Percentiles rank a stretch among this genome's conserved stretches.
Conservation (phyloP, 2,888 invertebrate species). For the Drosophila meridionalis region DNA sequence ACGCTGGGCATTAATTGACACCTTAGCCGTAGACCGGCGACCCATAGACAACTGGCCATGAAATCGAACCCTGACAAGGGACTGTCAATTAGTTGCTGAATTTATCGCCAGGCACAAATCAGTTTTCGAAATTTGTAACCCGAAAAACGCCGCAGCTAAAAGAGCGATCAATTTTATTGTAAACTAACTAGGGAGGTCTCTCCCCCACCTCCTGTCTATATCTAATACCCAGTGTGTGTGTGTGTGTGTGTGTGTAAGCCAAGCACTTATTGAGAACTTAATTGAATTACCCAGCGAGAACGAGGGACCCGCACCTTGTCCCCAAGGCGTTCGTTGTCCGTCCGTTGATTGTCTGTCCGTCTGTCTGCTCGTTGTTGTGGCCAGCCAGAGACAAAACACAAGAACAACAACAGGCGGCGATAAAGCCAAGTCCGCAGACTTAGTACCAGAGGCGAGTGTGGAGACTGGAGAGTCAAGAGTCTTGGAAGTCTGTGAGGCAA, state of each 20-base stretch:
- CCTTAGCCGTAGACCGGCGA: constrained; percentile 43
- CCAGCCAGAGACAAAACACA: constrained; percentile 52
- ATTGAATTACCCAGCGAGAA: constrained; percentile 68
- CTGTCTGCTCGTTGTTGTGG: constrained; percentile 50
- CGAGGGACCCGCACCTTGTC: constrained; percentile 60
- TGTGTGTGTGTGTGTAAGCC: constrained; percentile 50
- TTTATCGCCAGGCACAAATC: constrained; percentile 81
- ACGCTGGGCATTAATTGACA: constrained; percentile 76
- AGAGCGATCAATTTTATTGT: constrained; percentile 78
- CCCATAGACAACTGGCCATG: constrained; percentile 18
- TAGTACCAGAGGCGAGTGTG: constrained; percentile 11
- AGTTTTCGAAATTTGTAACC: constrained; percentile 75
- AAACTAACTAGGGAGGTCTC: constrained; percentile 67
- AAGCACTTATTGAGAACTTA: constrained; percentile 76
- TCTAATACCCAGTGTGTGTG: constrained; percentile 44
- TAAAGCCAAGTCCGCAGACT: constrained; percentile 30
- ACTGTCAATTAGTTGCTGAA: constrained; percentile 78
- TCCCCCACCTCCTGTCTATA: not conserved
- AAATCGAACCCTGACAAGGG: constrained; percentile 58
- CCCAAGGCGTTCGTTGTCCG: constrained; percentile 60
- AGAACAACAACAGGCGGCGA: constrained; percentile 42
- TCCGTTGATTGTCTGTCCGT: constrained; percentile 35
- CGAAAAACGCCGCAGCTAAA: constrained; percentile 62
- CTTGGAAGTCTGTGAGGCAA: constrained; percentile 35
- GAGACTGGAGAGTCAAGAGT: constrained; percentile 4